Evolutionary conservation across 2,888 invertebrate species (phyloP), one percentile per base, ranked within the genome.

Genomic region (Acronicta aceris): DNA sequence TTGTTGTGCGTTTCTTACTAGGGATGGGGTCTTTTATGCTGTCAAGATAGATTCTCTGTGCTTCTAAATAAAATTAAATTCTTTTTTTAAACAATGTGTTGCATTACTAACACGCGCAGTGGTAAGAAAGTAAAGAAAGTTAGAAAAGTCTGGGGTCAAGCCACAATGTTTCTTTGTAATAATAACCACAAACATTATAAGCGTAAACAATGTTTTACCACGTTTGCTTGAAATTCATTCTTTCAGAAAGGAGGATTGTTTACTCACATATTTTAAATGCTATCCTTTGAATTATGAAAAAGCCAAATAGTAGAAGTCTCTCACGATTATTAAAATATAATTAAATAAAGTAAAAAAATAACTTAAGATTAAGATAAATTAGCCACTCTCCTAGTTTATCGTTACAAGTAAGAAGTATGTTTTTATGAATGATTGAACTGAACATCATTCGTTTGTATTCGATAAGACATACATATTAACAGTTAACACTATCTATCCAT

Each of bases 81-180:
- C 16, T 65, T 71, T 68, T 62, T 60, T 60, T 51, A 42, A 62
- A 66, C 67, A 66, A 71, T 71, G 62, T 77, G 68, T 64, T 64
- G 59, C 59, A 70, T 69, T 62, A 71, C 50, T 64, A 58, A 57
- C 57, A 59, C 52, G 42, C 15, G 56, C 58, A 59, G 62, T 67
- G 57, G 47, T 61, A 76, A 71, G 78, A 78, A 81, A 79, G 82
- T 70, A 66, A 79, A 71, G 82, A 82, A 82, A 82, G 83, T 82
- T 82, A 68, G 78, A 73, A 79, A 82, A 73, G 47, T 59, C 59
- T 65, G 64, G 57, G 73, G 79, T 81, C 74, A 78, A 72, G 71
- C 73, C 65, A 41, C 70, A 65, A 61, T 61, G 67, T 65, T 76
- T 63, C 74, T 68, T 67, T 69, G 75, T 69, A 75, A 64, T 72